Evolutionary conservation across 2,888 invertebrate species (phyloP), one percentile per base, ranked within the genome.

Genomic region (Agrochola circellaris): DNA sequence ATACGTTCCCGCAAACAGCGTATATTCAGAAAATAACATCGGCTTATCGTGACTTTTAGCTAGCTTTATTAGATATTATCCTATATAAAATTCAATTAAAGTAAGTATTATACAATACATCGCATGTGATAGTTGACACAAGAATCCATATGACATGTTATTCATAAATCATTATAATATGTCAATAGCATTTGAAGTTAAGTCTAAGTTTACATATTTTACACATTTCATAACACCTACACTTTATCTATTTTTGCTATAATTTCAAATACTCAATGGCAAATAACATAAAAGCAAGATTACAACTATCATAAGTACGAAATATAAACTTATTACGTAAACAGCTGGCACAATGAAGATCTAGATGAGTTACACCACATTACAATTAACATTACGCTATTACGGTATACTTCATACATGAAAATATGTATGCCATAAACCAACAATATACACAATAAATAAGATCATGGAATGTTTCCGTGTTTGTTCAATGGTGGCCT

Each of bases 341-440:
- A 94, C 94, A 94, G 96, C 95, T 96, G 96, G 96, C 96, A 96
- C 96, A 95, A 95, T 94, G 96, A 96, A 96, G 96, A 95, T 95
- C 95, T 96, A 95, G 93, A 95, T 93, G 94, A 93, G 93, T 95
- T 95, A 95, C 92, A 93, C 92, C 91, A 93, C 91, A 93, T 93
- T 93, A 95, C 89, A 94, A 92, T 94, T 93, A 93, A 94, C 90
- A 90, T 93, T 94, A 94, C 91, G 89, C 93, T 93, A 94, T 90
- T 89, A 87, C 90, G 93, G 93, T 93, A 93, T 90, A 92, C 90
- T 92, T 91, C 93, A 94, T 93, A 96, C 96, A 96, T 94, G 93
- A 95, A 96, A 96, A 96, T 95, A 96, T 96, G 96, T 96, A 96
- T 91, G 95, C 88, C 92, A 92, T 91, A 92, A 92, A 93, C 93